Percentiles rank a stretch among this genome's conserved stretches.
Evolutionary conservation across 2,888 invertebrate species (phyloP).

Genomic region (Microctonus hyperodae): DNA sequence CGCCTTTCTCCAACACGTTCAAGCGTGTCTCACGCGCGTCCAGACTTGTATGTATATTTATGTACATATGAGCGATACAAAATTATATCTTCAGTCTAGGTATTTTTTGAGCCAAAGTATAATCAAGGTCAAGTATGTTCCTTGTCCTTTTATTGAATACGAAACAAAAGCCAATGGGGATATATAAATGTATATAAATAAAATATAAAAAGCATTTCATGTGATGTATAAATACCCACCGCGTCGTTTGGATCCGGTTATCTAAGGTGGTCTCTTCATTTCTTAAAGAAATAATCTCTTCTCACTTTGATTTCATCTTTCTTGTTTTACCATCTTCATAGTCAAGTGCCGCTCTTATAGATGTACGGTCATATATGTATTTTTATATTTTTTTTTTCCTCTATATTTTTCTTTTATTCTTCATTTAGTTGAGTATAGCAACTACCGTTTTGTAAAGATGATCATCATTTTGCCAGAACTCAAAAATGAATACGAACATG

Average conservation of each 20-base stretch:
- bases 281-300: constrained; percentile 1
- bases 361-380: neutral
- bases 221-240: neutral
- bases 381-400: neutral
- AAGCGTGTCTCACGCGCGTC: constrained; percentile 16
- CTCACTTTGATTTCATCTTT: neutral
- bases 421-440: neutral
- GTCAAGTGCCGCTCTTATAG: neutral
- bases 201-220: neutral
- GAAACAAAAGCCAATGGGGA: constrained; percentile 17
- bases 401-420: neutral
- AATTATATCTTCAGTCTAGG: constrained; percentile 10
- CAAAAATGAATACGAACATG: neutral
- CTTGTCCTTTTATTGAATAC: constrained; percentile 17
- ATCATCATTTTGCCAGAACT: neutral
- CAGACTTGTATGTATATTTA: no score
- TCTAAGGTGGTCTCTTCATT: constrained; percentile 1
- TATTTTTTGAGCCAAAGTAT: constrained; percentile 27
- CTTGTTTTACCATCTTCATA: neutral
- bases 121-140: constrained; percentile 29
- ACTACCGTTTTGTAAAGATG: neutral
- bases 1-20: constrained; percentile 26
- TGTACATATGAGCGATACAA: neutral
- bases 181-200: neutral
- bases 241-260: constrained; percentile 1